These are phyloP conservation scores for Anagrus nilaparvatae DNA, from an alignment of 1,140 invertebrate species.

Conservation along the genomic window DNA sequence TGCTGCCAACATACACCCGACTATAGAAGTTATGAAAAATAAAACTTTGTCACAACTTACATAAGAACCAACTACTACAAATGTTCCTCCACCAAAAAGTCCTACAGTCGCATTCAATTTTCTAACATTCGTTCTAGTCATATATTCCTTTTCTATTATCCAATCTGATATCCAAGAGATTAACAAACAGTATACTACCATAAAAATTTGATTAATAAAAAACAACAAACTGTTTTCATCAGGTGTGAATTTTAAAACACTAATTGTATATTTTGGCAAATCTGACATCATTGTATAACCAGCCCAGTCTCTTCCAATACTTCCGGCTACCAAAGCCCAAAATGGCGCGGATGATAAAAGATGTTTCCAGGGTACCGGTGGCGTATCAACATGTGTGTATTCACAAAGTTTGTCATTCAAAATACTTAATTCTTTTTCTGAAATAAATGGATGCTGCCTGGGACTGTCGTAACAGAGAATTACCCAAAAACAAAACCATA, in stretches of 20 bases:
- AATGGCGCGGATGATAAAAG: conserved; percentile 66
- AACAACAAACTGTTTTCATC: conserved; percentile 56
- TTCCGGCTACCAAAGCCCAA: conserved; percentile 60
- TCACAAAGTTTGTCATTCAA: conserved; percentile 54
- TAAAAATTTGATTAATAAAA: conserved; percentile 56
- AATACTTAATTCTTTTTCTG: conserved; percentile 63
- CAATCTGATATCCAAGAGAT: conserved; percentile 58
- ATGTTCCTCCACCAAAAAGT: conserved; percentile 60
- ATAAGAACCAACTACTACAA: conserved; percentile 68
- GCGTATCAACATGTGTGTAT: conserved; percentile 41
- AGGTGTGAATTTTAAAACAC: conserved; percentile 75
- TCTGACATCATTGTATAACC: conserved; percentile 89
- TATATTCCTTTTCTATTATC: conserved; percentile 47
- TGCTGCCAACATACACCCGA: conserved; percentile 62
- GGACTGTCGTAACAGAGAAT: conserved; percentile 68
- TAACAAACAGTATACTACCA: conserved; percentile 59
- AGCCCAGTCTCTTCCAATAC: conserved; percentile 84
- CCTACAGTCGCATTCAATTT: conserved; percentile 66
- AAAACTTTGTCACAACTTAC: conserved; percentile 58
- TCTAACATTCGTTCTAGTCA: conserved; percentile 50
- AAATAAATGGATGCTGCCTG: conserved; percentile 71
- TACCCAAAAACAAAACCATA: conserved; percentile 66
- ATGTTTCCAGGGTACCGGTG: conserved; percentile 58
- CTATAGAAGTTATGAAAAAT: conserved; percentile 54
- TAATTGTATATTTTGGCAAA: conserved; percentile 84